phyloP scores from a whole-genome alignment of 1,140 invertebrate genomes.

The Chironomus striatipennis region DNA sequence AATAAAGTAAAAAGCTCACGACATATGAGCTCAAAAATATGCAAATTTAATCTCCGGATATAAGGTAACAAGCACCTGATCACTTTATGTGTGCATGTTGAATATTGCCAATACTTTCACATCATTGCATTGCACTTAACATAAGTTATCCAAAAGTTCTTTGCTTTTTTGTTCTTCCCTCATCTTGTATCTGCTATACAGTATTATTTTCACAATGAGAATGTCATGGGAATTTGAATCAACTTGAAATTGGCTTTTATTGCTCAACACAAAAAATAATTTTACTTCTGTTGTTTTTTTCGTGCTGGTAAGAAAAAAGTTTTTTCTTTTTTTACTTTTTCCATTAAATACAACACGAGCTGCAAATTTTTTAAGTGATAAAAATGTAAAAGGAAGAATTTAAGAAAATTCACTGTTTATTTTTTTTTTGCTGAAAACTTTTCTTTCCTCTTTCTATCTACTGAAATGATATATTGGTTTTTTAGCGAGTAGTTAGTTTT shows the following conservation, averaged over 20 bases:
- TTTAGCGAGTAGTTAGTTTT: too few species aligned
- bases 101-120: not conserved
- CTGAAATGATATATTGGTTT: too few species aligned
- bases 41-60: constrained; percentile 8
- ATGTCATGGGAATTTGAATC: not conserved
- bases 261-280: not conserved
- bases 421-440: too few species aligned
- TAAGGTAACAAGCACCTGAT: not conserved
- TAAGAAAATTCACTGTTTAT: too few species aligned
- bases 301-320: not conserved
- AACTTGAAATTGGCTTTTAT: constrained; percentile 2
- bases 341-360: too few species aligned
- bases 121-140: constrained; percentile 3
- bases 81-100: not conserved
- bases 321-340: not conserved
- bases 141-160: not conserved
- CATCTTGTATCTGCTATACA: not conserved
- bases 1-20: too few species aligned
- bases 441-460: too few species aligned
- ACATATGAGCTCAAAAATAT: not conserved
- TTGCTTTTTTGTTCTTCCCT: not conserved
- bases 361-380: too few species aligned
- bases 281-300: not conserved
- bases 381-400: too few species aligned
- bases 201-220: not conserved